Evolutionary conservation across 2,113 vertebrate genomes (phyloP).

Genomic region (Nibea albiflora): DNA sequence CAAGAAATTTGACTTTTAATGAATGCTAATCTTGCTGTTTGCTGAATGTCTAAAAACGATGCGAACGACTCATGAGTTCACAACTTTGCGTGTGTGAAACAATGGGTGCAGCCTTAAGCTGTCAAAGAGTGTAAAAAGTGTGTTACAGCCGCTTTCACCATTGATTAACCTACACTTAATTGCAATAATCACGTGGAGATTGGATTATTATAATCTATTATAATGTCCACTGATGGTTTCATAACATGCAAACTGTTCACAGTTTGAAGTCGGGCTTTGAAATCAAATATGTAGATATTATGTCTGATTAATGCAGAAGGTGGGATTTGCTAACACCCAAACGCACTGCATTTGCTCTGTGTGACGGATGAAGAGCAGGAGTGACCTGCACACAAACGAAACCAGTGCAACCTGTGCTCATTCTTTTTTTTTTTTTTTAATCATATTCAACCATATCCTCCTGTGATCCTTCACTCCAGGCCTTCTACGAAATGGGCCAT

Average conservation of each 20-base stretch:
- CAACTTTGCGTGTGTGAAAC: not conserved
- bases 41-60: not conserved
- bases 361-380: not conserved
- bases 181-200: no score
- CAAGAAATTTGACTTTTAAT: not conserved
- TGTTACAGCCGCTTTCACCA: not conserved
- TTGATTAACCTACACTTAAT: not conserved
- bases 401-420: not conserved
- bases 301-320: not conserved
- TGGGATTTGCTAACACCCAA: not conserved
- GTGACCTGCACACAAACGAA: not conserved
- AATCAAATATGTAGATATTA: not conserved
- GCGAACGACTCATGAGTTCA: not conserved
- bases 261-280: not conserved
- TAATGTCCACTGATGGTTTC: no score
- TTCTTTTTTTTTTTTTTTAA: no score
- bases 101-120: not conserved
- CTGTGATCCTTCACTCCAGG: constrained; percentile 29
- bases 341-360: not conserved
- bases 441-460: not conserved
- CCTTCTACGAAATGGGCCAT: constrained; percentile 61
- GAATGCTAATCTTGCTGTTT: no score
- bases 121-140: not conserved
- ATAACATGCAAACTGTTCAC: no score
- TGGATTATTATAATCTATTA: no score